These are phyloP conservation scores for Myioborus melanocephalus DNA, from an alignment of 2,797 vertebrate genomes.

Conservation along the genomic window DNA sequence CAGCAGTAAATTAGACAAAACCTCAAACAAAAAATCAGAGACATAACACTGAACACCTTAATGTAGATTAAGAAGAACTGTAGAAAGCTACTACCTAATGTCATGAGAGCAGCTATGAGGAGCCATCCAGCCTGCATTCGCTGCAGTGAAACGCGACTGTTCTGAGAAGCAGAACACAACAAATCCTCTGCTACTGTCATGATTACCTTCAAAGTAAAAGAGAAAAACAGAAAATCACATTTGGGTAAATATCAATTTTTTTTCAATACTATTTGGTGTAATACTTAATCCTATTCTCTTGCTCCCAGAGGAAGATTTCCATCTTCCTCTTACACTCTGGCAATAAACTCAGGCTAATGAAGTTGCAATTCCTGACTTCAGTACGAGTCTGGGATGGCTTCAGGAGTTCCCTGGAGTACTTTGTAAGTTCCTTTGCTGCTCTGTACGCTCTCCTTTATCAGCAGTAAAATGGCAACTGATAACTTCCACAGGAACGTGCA, in stretches of 20 bases:
- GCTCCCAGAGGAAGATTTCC: not conserved
- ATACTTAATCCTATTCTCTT: not conserved
- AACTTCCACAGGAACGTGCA: not conserved
- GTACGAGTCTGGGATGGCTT: not conserved
- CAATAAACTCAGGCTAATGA: not conserved
- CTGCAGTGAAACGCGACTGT: conserved; percentile 86
- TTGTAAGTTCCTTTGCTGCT: not conserved
- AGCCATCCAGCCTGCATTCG: conserved; percentile 91
- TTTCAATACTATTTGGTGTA: not conserved
- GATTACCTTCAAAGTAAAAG: conserved; percentile 77
- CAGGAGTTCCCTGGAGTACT: not conserved
- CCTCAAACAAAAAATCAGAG: not conserved
- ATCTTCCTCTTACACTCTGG: not conserved
- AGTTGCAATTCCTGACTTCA: not conserved
- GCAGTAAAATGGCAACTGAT: not conserved
- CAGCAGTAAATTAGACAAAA: not conserved
- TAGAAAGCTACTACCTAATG: conserved; percentile 80
- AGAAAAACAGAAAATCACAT: conserved; percentile 40
- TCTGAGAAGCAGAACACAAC: conserved; percentile 89
- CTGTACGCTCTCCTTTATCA: not conserved
- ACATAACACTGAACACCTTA: not conserved
- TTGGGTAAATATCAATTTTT: not conserved
- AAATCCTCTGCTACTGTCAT: conserved; percentile 87
- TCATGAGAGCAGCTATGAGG: conserved; percentile 85
- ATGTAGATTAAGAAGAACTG: not conserved